These are phyloP conservation scores for Emys orbicularis DNA, from an alignment of 2,797 vertebrate species.

Conservation along the genomic window DNA sequence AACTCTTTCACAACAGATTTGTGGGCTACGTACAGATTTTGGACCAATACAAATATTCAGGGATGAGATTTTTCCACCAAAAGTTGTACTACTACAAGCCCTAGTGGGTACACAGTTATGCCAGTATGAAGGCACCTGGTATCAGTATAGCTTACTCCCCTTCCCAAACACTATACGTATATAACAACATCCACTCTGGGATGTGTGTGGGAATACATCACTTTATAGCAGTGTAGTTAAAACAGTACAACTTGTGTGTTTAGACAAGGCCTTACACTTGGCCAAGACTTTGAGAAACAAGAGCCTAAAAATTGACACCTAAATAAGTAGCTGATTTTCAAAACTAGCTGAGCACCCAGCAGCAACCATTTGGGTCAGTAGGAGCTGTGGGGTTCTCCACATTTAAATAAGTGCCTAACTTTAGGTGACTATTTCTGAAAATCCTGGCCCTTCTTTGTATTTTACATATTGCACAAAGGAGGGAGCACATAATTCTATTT, in stretches of 20 bases:
- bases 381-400: background rate
- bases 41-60: background rate
- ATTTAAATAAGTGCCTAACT: background rate
- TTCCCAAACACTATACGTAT: background rate
- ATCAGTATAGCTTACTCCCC: background rate
- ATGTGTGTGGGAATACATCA: background rate
- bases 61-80: background rate
- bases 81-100: background rate
- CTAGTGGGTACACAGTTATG: background rate
- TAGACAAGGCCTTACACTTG: background rate
- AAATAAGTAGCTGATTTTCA: background rate
- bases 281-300: background rate
- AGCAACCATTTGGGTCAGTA: background rate
- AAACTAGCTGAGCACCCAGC: background rate
- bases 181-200: background rate
- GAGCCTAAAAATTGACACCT: background rate
- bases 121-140: background rate
- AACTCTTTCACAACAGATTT: background rate
- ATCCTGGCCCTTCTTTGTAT: conserved; percentile 37
- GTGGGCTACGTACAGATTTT: background rate
- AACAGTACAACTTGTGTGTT: background rate
- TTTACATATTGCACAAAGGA: conserved; percentile 53
- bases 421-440: conserved; percentile 21
- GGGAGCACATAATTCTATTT: conserved; percentile 39
- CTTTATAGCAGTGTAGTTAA: background rate